Evolutionary conservation across 2,797 vertebrate species (phyloP).

Genomic region (Ceryle rudis): DNA sequence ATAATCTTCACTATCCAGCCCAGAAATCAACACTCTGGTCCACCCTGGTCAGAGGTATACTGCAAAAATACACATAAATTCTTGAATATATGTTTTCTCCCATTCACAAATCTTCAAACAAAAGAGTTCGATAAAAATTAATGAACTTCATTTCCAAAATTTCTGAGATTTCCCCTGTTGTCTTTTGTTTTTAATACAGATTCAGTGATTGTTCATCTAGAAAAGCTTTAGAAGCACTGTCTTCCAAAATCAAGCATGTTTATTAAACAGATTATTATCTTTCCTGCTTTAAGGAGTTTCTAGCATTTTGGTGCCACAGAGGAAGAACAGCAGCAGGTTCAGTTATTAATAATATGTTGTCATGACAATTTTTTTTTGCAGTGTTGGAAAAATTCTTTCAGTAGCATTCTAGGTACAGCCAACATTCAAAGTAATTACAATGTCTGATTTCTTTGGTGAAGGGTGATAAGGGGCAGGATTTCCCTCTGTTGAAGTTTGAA

Average conservation of each 20-base stretch:
- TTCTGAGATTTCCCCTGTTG: not conserved
- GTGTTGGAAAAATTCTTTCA: slow-evolving; percentile 47
- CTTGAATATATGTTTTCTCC: not conserved
- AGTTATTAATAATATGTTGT: slow-evolving; percentile 74
- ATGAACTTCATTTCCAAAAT: not conserved
- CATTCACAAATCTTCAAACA: not conserved
- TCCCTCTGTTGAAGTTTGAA: not conserved
- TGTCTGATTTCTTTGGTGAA: not conserved
- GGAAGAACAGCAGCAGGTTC: slow-evolving; percentile 56
- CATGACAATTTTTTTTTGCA: slow-evolving; percentile 68
- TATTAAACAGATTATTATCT: slow-evolving; percentile 59
- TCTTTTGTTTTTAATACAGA: not conserved
- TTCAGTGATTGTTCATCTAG: not conserved
- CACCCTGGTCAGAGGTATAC: not conserved
- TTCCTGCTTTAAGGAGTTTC: slow-evolving; percentile 51
- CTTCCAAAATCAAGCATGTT: slow-evolving; percentile 39
- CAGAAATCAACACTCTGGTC: not conserved
- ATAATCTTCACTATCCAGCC: not conserved
- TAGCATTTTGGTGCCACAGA: slow-evolving; percentile 46
- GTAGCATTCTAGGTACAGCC: slow-evolving; percentile 20
- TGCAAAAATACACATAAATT: not conserved
- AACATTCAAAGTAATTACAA: slow-evolving; percentile 18
- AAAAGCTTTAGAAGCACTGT: slow-evolving; percentile 1
- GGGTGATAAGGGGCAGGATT: not conserved
- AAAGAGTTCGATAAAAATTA: not conserved